Conservation (phyloP, 2,888 invertebrate genomes). For the Conistra vaccinii region DNA sequence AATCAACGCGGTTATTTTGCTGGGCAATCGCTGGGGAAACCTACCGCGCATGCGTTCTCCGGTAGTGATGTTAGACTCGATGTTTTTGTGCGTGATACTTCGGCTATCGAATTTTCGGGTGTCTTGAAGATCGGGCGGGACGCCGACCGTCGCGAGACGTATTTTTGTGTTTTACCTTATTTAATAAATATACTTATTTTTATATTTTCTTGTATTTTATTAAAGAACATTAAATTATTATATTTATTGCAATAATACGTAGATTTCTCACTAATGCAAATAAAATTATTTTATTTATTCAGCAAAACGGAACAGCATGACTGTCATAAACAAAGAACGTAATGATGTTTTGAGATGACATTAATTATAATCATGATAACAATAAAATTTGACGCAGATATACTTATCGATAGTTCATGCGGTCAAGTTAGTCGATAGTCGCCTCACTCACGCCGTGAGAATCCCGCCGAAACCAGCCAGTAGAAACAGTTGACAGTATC, state of each 20-base stretch:
- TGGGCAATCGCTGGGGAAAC: conserved; percentile 79
- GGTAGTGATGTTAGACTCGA: conserved; percentile 77
- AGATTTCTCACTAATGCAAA: not conserved
- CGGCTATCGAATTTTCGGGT: conserved; percentile 60
- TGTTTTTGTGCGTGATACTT: conserved; percentile 62
- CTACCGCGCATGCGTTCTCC: conserved; percentile 82
- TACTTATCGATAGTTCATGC: conserved; percentile 71
- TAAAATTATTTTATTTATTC: not conserved
- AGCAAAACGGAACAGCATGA: conserved; percentile 2
- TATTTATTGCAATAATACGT: not conserved
- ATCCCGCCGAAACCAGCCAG: conserved; percentile 77
- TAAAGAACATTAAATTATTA: not conserved
- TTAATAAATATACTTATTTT: not conserved
- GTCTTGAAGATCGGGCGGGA: conserved; percentile 58
- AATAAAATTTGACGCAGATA: conserved; percentile 43
- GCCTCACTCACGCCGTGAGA: conserved; percentile 68
- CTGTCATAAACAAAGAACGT: conserved; percentile 2
- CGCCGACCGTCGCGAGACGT: not conserved
- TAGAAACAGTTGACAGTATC: conserved; percentile 73
- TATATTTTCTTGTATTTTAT: not conserved
- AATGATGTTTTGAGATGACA: conserved; percentile 7
- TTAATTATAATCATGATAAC: conserved; percentile 19
- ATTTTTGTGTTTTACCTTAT: not conserved
- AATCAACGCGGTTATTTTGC: conserved; percentile 87
- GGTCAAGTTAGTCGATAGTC: conserved; percentile 68